A percentile compares a stretch with the other conserved stretches of the same genome.
phyloP scores from a whole-genome alignment of 2,888 invertebrate species.

The Pheosia tremula region DNA sequence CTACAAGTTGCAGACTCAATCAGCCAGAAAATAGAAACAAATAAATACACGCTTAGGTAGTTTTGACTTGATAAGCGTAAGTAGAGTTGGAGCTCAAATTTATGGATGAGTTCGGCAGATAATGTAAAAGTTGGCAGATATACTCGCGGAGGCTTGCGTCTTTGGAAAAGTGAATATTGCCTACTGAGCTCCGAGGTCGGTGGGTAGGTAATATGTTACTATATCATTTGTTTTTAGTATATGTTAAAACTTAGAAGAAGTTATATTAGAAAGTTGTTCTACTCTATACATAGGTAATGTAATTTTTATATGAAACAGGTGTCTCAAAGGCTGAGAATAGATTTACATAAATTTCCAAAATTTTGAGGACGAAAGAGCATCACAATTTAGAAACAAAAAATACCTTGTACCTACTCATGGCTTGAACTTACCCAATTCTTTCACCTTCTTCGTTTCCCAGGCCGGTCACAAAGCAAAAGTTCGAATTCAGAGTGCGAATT shows the following conservation, averaged over 20 bases:
- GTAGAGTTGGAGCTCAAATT: conserved; percentile 71
- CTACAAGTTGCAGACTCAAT: conserved; percentile 72
- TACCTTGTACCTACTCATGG: background rate
- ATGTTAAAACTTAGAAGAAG: background rate
- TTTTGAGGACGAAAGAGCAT: background rate
- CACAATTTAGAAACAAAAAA: background rate
- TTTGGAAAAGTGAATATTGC: conserved; percentile 63
- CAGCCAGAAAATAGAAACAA: conserved; percentile 81
- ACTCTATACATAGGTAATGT: no score
- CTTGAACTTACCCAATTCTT: background rate
- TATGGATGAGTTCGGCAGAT: conserved; percentile 75
- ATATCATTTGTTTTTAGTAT: conserved; percentile 32
- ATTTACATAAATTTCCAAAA: background rate
- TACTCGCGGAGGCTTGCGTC: conserved; percentile 61
- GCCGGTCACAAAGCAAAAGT: conserved; percentile 24
- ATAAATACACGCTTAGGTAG: conserved; percentile 79
- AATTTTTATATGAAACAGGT: no score
- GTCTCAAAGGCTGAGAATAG: no score
- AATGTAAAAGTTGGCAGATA: conserved; percentile 80
- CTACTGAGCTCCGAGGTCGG: conserved; percentile 47
- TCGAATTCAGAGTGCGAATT: conserved; percentile 25
- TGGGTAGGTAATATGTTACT: conserved; percentile 46
- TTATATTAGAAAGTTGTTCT: background rate
- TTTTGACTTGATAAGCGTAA: conserved; percentile 80
- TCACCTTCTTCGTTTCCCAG: conserved; percentile 7